phyloP scores from a whole-genome alignment of 2,888 invertebrate species.

The Lycia hirtaria region DNA sequence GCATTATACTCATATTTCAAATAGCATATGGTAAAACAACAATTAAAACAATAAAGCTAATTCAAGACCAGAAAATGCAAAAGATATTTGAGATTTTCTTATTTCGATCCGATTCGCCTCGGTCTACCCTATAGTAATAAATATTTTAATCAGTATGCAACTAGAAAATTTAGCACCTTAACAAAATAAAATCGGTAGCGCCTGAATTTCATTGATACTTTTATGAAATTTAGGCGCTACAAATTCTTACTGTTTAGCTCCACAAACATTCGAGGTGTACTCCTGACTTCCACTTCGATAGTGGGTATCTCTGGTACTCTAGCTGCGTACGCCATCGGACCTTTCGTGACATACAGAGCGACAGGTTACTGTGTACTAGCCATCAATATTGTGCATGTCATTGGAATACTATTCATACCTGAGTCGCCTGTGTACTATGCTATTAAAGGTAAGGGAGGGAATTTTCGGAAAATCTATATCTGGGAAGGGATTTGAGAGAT shows the following conservation, averaged over 20 bases:
- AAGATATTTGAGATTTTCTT: too few relatives aligned
- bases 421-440: slow-evolving; percentile 59
- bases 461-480: neutral
- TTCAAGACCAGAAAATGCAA: too few relatives aligned
- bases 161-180: too few relatives aligned
- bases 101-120: too few relatives aligned
- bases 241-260: slow-evolving; percentile 43
- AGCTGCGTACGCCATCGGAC: slow-evolving; percentile 45
- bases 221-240: too few relatives aligned
- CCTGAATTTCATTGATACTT: too few relatives aligned
- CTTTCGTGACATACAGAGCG: slow-evolving; percentile 47
- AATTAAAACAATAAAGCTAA: too few relatives aligned
- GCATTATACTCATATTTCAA: too few relatives aligned
- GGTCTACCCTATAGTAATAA: too few relatives aligned
- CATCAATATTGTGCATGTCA: slow-evolving; percentile 48
- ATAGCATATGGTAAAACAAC: too few relatives aligned
- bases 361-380: slow-evolving; percentile 51
- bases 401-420: slow-evolving; percentile 55
- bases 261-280: slow-evolving; percentile 54
- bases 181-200: too few relatives aligned
- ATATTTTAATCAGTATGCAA: too few relatives aligned
- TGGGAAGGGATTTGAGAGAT: neutral
- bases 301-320: slow-evolving; percentile 49
- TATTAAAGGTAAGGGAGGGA: slow-evolving; percentile 50
- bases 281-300: slow-evolving; percentile 51